phyloP scores from a whole-genome alignment of 2,888 invertebrate species.

The Xanthia togata region DNA sequence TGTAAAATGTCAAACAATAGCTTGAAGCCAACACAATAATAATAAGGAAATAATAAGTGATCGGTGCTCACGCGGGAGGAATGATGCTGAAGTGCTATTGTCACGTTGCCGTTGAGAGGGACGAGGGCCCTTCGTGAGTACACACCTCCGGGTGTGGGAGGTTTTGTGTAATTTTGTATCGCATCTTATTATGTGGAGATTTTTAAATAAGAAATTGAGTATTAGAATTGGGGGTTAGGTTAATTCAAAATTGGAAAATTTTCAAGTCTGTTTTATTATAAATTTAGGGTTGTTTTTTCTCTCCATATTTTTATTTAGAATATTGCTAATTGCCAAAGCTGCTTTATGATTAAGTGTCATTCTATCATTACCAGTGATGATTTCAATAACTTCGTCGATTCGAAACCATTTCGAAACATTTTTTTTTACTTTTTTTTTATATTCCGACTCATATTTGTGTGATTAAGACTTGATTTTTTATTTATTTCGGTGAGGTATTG shows the following conservation, averaged over 20 bases:
- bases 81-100: slow-evolving; percentile 75
- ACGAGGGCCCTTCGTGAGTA: slow-evolving; percentile 72
- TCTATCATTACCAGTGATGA: neutral
- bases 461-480: neutral
- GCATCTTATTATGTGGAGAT: slow-evolving; percentile 59
- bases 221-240: neutral
- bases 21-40: slow-evolving; percentile 41
- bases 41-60: slow-evolving; percentile 80
- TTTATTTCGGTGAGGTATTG: neutral
- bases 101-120: slow-evolving; percentile 72
- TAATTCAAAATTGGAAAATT: slow-evolving; percentile 8
- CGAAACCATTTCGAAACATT: neutral
- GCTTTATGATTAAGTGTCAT: neutral
- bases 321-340: neutral
- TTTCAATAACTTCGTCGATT: neutral
- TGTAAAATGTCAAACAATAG: slow-evolving; percentile 71
- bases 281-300: neutral
- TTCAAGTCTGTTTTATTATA: neutral
- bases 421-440: no score
- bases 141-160: slow-evolving; percentile 74
- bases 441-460: no score
- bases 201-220: slow-evolving; percentile 35
- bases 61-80: slow-evolving; percentile 76
- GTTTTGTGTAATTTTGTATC: slow-evolving; percentile 59
- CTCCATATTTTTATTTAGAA: neutral